Evolutionary conservation across 2,113 vertebrate species (phyloP).

Genomic region (Apodemus speciosus): DNA sequence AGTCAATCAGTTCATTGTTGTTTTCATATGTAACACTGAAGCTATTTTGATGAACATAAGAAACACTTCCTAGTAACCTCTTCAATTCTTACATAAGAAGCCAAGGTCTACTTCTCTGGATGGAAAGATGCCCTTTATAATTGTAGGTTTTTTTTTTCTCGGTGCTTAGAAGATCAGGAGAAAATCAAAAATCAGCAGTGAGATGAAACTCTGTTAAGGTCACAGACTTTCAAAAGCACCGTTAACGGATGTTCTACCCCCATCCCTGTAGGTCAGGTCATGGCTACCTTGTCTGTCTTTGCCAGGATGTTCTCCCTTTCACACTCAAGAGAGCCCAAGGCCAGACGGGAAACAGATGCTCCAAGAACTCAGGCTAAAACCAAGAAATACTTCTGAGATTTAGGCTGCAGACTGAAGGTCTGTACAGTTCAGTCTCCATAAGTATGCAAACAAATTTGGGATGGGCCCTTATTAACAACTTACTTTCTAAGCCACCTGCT

Average conservation of each 20-base stretch:
- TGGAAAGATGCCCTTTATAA: background rate
- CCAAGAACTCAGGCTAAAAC: conserved; percentile 27
- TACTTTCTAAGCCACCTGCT: conserved; percentile 2
- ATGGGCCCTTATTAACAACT: background rate
- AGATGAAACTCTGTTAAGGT: conserved; percentile 14
- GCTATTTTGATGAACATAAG: conserved; percentile 35
- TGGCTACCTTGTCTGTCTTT: background rate
- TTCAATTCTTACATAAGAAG: conserved; percentile 42
- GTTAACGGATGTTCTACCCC: background rate
- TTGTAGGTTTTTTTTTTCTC: background rate
- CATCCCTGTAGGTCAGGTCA: background rate
- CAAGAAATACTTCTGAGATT: conserved; percentile 29
- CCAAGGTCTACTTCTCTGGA: conserved; percentile 19
- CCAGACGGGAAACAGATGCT: conserved; percentile 50
- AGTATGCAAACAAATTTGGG: background rate
- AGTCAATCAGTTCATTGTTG: conserved; percentile 21
- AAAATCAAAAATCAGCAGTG: conserved; percentile 49
- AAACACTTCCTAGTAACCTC: conserved; percentile 44
- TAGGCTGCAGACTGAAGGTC: background rate
- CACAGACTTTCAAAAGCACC: background rate
- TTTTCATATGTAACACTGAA: background rate
- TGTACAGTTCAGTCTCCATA: background rate
- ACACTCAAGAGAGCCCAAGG: background rate
- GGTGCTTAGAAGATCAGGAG: conserved; percentile 9
- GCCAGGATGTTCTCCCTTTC: background rate